These are phyloP conservation scores for Acanthurus leucopareius DNA, from an alignment of 2,797 vertebrate genomes.

Conservation along the genomic window DNA sequence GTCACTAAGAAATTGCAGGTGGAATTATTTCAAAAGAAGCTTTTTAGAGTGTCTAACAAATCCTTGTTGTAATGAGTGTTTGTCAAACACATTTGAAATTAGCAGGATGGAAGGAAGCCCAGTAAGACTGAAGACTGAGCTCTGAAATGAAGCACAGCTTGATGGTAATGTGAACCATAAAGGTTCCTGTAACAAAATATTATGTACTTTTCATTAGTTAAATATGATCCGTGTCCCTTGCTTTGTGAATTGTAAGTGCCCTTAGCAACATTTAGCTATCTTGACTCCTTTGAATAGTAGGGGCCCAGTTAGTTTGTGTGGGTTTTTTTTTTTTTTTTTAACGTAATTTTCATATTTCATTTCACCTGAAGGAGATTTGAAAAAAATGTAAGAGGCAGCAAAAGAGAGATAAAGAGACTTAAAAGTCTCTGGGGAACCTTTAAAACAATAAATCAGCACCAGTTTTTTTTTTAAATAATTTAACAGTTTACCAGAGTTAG, in stretches of 20 bases:
- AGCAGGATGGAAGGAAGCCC: slow-evolving; percentile 23
- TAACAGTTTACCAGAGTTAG: neutral
- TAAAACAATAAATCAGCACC: too few relatives aligned
- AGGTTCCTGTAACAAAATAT: neutral
- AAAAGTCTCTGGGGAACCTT: too few relatives aligned
- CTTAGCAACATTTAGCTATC: slow-evolving; percentile 4
- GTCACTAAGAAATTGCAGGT: slow-evolving; percentile 18
- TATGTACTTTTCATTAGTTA: neutral
- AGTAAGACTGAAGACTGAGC: slow-evolving; percentile 21
- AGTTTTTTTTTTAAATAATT: too few relatives aligned
- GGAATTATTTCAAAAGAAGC: slow-evolving; percentile 13
- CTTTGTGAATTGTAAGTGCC: slow-evolving; percentile 22
- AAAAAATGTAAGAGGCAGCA: too few relatives aligned
- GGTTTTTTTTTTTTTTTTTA: neutral
- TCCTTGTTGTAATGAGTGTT: slow-evolving; percentile 20
- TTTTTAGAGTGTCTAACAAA: neutral
- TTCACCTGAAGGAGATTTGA: neutral
- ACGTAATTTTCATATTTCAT: neutral
- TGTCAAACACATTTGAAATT: slow-evolving; percentile 16
- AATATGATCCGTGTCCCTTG: neutral
- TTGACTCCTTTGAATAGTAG: slow-evolving; percentile 13
- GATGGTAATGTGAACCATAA: neutral
- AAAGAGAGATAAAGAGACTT: neutral
- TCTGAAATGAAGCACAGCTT: slow-evolving; percentile 34
- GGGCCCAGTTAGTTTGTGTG: neutral